phyloP scores from a whole-genome alignment of 2,113 vertebrate genomes.

The Passer montanus region DNA sequence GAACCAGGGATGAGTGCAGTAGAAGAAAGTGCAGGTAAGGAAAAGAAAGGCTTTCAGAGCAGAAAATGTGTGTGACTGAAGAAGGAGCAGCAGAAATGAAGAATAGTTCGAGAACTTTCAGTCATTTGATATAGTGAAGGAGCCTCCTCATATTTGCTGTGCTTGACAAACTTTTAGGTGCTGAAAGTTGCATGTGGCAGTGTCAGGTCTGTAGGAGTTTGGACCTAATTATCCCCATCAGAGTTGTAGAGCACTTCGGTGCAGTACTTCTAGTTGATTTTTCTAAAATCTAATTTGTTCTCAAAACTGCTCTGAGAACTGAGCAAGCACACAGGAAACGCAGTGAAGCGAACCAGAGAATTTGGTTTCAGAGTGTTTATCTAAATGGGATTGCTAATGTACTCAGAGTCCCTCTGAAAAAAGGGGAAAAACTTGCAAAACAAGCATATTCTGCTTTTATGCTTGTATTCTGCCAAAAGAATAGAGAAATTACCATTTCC shows the following conservation, averaged over 20 bases:
- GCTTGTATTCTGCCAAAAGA: neutral
- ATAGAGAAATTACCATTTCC: neutral
- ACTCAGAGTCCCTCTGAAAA: neutral
- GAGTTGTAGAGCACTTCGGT: neutral
- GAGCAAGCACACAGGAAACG: neutral
- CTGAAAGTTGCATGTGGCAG: neutral
- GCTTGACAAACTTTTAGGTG: neutral
- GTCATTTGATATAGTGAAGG: neutral
- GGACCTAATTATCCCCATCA: neutral
- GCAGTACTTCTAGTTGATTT: neutral
- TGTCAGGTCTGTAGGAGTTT: neutral
- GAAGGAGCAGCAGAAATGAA: neutral
- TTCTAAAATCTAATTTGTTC: neutral
- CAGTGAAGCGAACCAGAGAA: neutral
- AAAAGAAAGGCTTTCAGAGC: neutral
- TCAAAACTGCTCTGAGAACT: neutral
- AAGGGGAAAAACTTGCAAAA: accelerated
- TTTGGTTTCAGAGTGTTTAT: neutral
- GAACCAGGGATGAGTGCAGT: neutral
- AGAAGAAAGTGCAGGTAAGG: neutral
- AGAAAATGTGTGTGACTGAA: neutral
- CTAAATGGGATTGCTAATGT: neutral
- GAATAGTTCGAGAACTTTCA: neutral
- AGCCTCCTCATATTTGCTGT: neutral
- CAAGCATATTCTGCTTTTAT: neutral